Conservation (phyloP, 2,797 vertebrate species). For the Tamandua tetradactyla region DNA sequence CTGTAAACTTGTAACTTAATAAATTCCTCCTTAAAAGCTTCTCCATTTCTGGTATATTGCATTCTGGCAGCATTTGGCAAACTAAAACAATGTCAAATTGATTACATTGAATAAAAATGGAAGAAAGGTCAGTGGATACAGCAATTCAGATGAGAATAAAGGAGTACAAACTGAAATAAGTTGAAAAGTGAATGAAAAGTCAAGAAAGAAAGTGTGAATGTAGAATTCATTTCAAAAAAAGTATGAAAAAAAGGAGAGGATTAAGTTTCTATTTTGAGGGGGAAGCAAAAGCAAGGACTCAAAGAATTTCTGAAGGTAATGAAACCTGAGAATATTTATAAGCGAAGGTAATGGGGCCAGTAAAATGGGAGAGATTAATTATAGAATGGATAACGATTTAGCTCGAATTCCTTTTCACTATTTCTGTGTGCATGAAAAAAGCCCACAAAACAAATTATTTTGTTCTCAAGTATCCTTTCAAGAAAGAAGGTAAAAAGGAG, state of each 20-base stretch:
- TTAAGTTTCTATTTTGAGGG: not conserved
- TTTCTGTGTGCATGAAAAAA: slow-evolving; percentile 32
- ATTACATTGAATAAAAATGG: not conserved
- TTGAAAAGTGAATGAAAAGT: not conserved
- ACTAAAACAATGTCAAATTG: not conserved
- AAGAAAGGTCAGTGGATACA: not conserved
- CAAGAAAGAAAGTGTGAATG: not conserved
- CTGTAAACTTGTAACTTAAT: too few relatives aligned
- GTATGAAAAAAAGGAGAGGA: not conserved
- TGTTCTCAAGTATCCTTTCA: not conserved
- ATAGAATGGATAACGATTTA: not conserved
- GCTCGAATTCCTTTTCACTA: slow-evolving; percentile 30
- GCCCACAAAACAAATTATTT: slow-evolving; percentile 35
- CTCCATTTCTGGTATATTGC: too few relatives aligned
- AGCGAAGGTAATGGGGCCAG: not conserved
- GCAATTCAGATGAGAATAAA: not conserved
- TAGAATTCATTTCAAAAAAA: not conserved
- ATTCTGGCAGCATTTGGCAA: too few relatives aligned
- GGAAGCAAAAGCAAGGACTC: not conserved
- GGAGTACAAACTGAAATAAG: not conserved
- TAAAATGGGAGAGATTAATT: slow-evolving; percentile 6
- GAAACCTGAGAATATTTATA: slow-evolving; percentile 21
- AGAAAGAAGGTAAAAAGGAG: not conserved
- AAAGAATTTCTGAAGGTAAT: not conserved
- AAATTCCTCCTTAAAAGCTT: too few relatives aligned